phyloP scores from a whole-genome alignment of 2,113 vertebrate genomes.

The Toxotes chatareus region DNA sequence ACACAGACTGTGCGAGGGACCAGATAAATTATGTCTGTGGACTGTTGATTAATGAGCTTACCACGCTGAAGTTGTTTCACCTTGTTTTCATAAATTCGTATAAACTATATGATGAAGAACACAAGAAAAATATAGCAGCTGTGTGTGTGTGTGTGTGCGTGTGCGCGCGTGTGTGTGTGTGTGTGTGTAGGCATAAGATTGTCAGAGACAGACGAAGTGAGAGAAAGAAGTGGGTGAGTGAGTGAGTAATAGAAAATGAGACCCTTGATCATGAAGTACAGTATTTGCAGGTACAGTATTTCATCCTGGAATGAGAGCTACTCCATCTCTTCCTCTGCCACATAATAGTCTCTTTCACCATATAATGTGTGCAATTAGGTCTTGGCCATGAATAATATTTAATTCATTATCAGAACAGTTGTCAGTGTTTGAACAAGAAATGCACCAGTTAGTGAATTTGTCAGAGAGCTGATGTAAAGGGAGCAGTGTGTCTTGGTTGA shows the following conservation, averaged over 20 bases:
- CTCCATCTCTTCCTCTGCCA: constrained; percentile 41
- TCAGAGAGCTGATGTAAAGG: constrained; percentile 20
- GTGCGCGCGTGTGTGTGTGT: constrained; percentile 21
- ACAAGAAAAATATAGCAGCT: constrained; percentile 24
- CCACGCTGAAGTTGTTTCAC: constrained; percentile 40
- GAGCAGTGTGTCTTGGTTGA: constrained; percentile 10
- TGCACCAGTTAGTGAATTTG: constrained; percentile 10
- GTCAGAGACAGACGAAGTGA: constrained; percentile 40
- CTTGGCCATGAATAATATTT: constrained; percentile 63
- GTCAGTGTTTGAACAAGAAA: constrained; percentile 56
- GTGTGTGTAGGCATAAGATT: constrained; percentile 11
- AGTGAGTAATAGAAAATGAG: constrained; percentile 55
- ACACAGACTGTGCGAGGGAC: constrained; percentile 19
- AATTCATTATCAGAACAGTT: constrained; percentile 62
- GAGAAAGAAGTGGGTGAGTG: constrained; percentile 22
- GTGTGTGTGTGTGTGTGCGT: constrained; percentile 26
- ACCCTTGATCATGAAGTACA: constrained; percentile 56
- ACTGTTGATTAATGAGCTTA: constrained; percentile 66
- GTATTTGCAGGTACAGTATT: constrained; percentile 43
- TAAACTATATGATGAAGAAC: constrained; percentile 33
- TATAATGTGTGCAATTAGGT: constrained; percentile 67
- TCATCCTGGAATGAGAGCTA: constrained; percentile 64
- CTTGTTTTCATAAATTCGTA: constrained; percentile 56
- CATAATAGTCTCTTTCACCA: constrained; percentile 49
- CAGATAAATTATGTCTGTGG: constrained; percentile 34